These are phyloP conservation scores for Pomatostomus ruficeps DNA, from an alignment of 2,113 vertebrate species.

Conservation along the genomic window DNA sequence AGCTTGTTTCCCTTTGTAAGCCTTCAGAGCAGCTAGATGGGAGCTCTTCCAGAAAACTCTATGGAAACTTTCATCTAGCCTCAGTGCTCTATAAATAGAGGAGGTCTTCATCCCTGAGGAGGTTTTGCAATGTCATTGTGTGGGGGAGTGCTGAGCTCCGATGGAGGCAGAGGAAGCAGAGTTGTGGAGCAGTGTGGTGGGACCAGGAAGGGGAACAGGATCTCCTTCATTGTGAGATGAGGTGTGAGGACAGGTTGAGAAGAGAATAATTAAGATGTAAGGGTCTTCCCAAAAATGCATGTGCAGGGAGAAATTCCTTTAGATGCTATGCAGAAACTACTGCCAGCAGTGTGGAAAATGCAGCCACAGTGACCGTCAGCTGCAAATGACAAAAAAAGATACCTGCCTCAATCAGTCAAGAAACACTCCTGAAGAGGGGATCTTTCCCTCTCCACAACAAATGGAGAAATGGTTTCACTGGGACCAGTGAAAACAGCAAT, in stretches of 20 bases:
- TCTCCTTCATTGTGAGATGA: neutral
- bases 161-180: neutral
- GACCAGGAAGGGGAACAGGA: neutral
- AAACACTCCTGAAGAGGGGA: neutral
- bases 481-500: neutral
- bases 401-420: neutral
- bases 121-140: neutral
- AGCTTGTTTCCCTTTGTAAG: neutral
- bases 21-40: neutral
- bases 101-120: constrained; percentile 35
- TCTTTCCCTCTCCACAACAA: neutral
- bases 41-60: constrained; percentile 33
- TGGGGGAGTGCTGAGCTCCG: neutral
- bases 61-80: constrained; percentile 15
- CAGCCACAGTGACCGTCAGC: neutral
- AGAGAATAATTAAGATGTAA: neutral
- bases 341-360: neutral
- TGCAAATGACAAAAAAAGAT: neutral
- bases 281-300: neutral
- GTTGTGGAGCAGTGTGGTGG: neutral
- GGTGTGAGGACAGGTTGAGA: neutral
- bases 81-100: constrained; percentile 42
- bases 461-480: neutral
- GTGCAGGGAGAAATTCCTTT: neutral
- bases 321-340: neutral